A percentile compares a stretch with the other conserved stretches of the same genome.
Evolutionary conservation across 2,797 vertebrate genomes (phyloP).

Genomic region (Sylvia borin): DNA sequence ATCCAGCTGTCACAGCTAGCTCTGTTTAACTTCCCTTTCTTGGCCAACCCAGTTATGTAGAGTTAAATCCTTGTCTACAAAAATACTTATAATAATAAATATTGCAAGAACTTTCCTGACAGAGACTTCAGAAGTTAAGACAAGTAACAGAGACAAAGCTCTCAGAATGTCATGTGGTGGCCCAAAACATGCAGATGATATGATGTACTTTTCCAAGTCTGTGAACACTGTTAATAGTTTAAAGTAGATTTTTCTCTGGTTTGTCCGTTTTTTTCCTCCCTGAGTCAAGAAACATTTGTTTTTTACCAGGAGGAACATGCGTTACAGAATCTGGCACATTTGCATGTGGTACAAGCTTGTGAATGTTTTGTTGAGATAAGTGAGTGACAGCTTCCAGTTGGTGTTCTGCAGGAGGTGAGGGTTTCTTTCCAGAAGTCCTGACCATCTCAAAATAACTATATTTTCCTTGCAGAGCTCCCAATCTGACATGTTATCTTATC

Average conservation of each 20-base stretch:
- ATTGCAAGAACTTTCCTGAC: neutral
- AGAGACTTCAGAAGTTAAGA: neutral
- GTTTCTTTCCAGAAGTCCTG: slow-evolving; percentile 3
- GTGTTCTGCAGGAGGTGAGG: neutral
- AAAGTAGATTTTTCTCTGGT: neutral
- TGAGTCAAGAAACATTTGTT: neutral
- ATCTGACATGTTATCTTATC: slow-evolving; percentile 19
- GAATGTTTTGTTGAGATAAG: slow-evolving; percentile 57
- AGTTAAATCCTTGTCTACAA: neutral
- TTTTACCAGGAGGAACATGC: neutral
- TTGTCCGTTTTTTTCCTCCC: neutral
- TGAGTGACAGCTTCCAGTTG: slow-evolving; percentile 43
- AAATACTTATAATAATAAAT: neutral
- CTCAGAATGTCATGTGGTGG: neutral
- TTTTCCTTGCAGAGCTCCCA: neutral
- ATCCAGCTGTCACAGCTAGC: neutral
- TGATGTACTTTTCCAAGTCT: neutral
- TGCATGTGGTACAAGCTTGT: neutral
- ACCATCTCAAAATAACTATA: neutral
- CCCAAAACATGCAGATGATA: neutral
- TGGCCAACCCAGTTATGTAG: neutral
- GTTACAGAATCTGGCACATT: neutral
- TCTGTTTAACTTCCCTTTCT: neutral
- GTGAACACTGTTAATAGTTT: neutral
- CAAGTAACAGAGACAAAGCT: neutral